Evolutionary conservation across 2,113 vertebrate species (phyloP).

Genomic region (Tragelaphus scriptus): DNA sequence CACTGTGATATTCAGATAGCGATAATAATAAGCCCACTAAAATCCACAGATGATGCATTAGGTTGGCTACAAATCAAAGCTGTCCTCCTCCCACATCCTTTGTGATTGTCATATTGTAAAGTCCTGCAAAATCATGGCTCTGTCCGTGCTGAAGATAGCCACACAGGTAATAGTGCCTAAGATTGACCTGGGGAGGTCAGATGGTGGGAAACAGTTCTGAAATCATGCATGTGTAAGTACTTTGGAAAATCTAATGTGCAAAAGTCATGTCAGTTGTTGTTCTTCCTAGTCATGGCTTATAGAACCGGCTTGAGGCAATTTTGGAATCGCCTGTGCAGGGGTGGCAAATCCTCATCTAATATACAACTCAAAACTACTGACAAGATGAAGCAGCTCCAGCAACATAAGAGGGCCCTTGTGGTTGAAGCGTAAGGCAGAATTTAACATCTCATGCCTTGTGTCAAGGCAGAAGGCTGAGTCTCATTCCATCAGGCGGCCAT

Average conservation of each 20-base stretch:
- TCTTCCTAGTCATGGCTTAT: background rate
- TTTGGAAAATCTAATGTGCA: background rate
- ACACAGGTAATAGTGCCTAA: fast-evolving
- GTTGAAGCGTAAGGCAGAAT: background rate
- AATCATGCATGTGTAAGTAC: background rate
- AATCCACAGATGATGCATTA: background rate
- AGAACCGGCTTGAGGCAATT: background rate
- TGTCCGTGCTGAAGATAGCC: background rate
- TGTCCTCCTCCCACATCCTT: background rate
- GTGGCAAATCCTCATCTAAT: conserved; percentile 14
- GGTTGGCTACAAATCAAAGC: background rate
- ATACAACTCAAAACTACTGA: conserved; percentile 6
- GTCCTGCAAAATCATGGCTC: background rate
- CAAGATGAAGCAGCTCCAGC: conserved; percentile 15
- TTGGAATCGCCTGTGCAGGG: background rate
- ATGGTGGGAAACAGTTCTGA: background rate
- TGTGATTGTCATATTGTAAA: background rate
- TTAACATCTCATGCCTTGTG: background rate
- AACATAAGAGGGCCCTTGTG: background rate
- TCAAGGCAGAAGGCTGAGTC: background rate
- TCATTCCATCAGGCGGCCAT: background rate
- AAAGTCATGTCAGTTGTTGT: background rate
- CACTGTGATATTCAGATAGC: background rate
- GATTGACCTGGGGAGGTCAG: background rate
- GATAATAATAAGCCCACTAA: background rate